phyloP scores from a whole-genome alignment of 2,797 vertebrate species.

The Pangasius krempfi region DNA sequence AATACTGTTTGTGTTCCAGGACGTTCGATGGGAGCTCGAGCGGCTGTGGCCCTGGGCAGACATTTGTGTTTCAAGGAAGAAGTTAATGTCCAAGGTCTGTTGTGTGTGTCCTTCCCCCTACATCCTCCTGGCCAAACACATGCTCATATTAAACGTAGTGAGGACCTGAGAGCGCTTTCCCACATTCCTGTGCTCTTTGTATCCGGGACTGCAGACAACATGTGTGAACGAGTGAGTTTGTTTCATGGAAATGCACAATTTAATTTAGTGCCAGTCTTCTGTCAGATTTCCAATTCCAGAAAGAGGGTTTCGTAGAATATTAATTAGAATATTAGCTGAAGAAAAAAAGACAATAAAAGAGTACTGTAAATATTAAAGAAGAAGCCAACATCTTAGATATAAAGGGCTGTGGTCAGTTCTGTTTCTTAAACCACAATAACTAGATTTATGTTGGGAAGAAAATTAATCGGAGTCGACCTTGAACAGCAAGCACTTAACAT shows the following conservation, averaged over 20 bases:
- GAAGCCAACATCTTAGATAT: neutral
- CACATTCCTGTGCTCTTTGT: conserved; percentile 84
- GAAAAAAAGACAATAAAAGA: neutral
- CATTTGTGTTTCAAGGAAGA: conserved; percentile 66
- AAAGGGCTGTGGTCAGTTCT: neutral
- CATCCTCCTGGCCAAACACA: conserved; percentile 84
- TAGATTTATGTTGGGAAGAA: neutral
- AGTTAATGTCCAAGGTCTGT: conserved; percentile 79
- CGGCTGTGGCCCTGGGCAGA: conserved; percentile 79
- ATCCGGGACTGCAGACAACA: conserved; percentile 86
- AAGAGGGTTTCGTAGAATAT: neutral
- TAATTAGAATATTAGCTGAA: neutral
- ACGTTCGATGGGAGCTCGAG: conserved; percentile 90
- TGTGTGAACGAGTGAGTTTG: conserved; percentile 85
- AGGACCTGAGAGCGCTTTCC: conserved; percentile 79
- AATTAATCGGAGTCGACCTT: neutral
- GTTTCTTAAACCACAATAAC: neutral
- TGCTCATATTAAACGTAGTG: conserved; percentile 78
- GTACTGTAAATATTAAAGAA: neutral
- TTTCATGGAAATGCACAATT: neutral
- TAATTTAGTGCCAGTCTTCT: neutral
- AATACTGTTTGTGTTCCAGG: conserved; percentile 68
- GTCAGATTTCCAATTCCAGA: neutral
- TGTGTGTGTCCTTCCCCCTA: conserved; percentile 91
- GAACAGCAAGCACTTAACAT: neutral